Evolutionary conservation across 2,888 invertebrate species (phyloP).

Genomic region (Drosophila robusta): DNA sequence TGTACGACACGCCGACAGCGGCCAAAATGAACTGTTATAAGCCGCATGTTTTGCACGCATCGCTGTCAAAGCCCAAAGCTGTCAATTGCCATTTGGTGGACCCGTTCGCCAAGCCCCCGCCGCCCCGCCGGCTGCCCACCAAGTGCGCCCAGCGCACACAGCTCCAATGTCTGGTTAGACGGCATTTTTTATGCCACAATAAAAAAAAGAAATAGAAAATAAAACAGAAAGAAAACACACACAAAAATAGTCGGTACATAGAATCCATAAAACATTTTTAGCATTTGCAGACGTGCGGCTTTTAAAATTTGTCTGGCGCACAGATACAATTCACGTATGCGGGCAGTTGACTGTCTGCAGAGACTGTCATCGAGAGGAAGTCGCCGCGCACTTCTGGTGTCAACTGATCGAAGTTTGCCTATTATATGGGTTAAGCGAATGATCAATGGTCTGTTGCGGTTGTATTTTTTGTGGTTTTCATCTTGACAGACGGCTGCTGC

Average conservation of each 20-base stretch:
- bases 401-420: constrained; percentile 30
- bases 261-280: constrained; percentile 77
- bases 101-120: constrained; percentile 44
- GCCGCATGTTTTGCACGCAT: constrained; percentile 64
- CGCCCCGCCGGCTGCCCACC: constrained; percentile 36
- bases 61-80: constrained; percentile 53
- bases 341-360: constrained; percentile 63
- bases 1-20: constrained; percentile 36
- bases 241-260: constrained; percentile 41
- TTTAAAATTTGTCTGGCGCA: constrained; percentile 62
- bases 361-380: constrained; percentile 40
- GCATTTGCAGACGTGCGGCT: constrained; percentile 75
- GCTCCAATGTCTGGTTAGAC: constrained; percentile 71
- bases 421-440: constrained; percentile 51
- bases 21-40: constrained; percentile 74
- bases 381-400: constrained; percentile 43
- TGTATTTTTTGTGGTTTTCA: constrained; percentile 16
- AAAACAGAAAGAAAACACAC: constrained; percentile 19
- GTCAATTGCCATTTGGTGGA: constrained; percentile 63
- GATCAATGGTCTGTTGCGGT: constrained; percentile 38
- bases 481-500: background rate
- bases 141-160: constrained; percentile 6
- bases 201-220: constrained; percentile 6
- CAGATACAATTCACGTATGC: constrained; percentile 55
- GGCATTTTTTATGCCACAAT: constrained; percentile 61